phyloP scores from a whole-genome alignment of 2,888 invertebrate species.

The Listrodromus nycthemerus region DNA sequence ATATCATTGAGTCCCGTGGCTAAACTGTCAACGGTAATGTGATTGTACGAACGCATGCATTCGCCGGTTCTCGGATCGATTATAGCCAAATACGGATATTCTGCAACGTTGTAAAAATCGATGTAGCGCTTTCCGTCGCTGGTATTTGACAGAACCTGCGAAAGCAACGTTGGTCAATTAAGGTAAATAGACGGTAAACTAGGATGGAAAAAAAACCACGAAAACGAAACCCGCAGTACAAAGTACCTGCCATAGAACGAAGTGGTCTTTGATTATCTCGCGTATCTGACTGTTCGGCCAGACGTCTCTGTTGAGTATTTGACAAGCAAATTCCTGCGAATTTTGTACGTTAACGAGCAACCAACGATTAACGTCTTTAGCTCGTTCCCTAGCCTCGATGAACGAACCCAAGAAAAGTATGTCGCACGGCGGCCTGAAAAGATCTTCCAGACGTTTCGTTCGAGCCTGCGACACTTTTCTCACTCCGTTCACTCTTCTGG shows the following conservation, averaged over 20 bases:
- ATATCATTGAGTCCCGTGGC: conserved; percentile 82
- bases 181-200: neutral
- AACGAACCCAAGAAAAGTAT: conserved; percentile 88
- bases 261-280: conserved; percentile 87
- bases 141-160: conserved; percentile 83
- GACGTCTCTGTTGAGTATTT: conserved; percentile 89
- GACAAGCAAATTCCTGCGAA: conserved; percentile 89
- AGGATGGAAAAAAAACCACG: neutral
- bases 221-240: conserved; percentile 6
- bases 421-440: conserved; percentile 90
- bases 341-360: conserved; percentile 90
- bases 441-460: conserved; percentile 87
- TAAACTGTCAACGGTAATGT: conserved; percentile 81
- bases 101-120: conserved; percentile 88
- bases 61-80: conserved; percentile 90
- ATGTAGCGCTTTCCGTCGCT: conserved; percentile 88
- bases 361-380: conserved; percentile 87
- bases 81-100: conserved; percentile 88
- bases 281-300: conserved; percentile 88
- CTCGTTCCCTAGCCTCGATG: conserved; percentile 86
- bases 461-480: conserved; percentile 80
- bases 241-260: conserved; percentile 89
- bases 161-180: conserved; percentile 39
- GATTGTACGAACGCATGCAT: conserved; percentile 81
- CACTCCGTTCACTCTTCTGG: conserved; percentile 77